Conservation (phyloP, 2,888 invertebrate genomes). For the Pherbina coryleti region DNA sequence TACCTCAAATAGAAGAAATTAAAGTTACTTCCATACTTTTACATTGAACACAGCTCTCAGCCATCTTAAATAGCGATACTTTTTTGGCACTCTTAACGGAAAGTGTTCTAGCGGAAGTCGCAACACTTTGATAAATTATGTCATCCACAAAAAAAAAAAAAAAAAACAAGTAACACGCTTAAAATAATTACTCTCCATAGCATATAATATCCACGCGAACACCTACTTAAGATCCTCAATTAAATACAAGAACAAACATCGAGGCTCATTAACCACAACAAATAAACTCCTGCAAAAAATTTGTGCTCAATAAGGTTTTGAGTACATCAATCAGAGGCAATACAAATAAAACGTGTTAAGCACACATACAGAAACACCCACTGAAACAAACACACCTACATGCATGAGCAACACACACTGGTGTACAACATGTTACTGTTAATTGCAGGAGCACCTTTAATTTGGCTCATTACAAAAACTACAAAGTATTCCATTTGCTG, state of each 20-base stretch:
- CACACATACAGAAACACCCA: neutral
- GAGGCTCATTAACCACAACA: slow-evolving; percentile 32
- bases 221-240: neutral
- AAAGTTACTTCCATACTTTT: too few relatives aligned
- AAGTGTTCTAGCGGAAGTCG: too few relatives aligned
- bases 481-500: neutral
- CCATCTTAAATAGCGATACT: too few relatives aligned
- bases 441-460: slow-evolving; percentile 34
- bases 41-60: too few relatives aligned
- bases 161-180: too few relatives aligned
- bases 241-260: slow-evolving; percentile 13
- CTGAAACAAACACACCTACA: neutral
- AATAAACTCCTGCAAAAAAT: neutral
- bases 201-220: neutral
- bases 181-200: neutral
- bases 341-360: slow-evolving; percentile 27
- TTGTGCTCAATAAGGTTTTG: slow-evolving; percentile 25
- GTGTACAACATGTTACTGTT: slow-evolving; percentile 9
- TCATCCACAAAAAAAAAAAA: too few relatives aligned
- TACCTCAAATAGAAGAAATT: too few relatives aligned
- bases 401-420: neutral
- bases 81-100: too few relatives aligned
- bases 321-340: slow-evolving; percentile 26
- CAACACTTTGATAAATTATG: too few relatives aligned
- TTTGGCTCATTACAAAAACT: slow-evolving; percentile 20